phyloP scores from a whole-genome alignment of 30 jellyfish, hydroid and myxozoan species.

The Hydractinia symbiolongicarpus region DNA sequence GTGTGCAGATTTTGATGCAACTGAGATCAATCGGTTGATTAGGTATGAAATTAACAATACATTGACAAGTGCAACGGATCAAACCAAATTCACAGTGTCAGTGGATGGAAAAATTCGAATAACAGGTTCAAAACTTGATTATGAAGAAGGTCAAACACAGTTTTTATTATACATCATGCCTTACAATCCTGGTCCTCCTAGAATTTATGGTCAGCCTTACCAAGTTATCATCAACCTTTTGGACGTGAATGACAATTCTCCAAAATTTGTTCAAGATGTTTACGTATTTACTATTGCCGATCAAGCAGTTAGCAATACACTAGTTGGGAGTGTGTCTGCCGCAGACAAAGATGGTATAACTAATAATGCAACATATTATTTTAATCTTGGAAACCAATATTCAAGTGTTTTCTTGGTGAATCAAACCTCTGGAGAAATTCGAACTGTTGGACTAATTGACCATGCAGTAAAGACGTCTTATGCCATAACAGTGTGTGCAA shows the following conservation, averaged over 20 bases:
- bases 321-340: slow-evolving; percentile 27
- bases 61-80: background rate
- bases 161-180: slow-evolving; percentile 40
- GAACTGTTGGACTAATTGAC: slow-evolving; percentile 42
- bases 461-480: slow-evolving; percentile 20
- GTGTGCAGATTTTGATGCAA: slow-evolving; percentile 20
- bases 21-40: background rate
- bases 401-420: background rate
- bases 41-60: background rate
- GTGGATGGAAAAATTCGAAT: background rate
- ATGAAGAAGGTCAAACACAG: slow-evolving; percentile 42
- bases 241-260: slow-evolving; percentile 85
- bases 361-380: background rate
- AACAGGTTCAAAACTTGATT: background rate
- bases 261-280: background rate
- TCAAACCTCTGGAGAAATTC: slow-evolving; percentile 14
- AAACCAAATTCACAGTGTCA: background rate
- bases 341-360: slow-evolving; percentile 22
- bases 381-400: background rate
- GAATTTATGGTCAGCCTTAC: background rate
- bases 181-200: background rate
- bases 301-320: background rate
- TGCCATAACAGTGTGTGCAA: slow-evolving; percentile 30
- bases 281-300: slow-evolving; percentile 3
- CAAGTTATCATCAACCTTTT: slow-evolving; percentile 27